phyloP scores from a whole-genome alignment of 1,140 invertebrate genomes.

The Caenorhabditis brenneri region DNA sequence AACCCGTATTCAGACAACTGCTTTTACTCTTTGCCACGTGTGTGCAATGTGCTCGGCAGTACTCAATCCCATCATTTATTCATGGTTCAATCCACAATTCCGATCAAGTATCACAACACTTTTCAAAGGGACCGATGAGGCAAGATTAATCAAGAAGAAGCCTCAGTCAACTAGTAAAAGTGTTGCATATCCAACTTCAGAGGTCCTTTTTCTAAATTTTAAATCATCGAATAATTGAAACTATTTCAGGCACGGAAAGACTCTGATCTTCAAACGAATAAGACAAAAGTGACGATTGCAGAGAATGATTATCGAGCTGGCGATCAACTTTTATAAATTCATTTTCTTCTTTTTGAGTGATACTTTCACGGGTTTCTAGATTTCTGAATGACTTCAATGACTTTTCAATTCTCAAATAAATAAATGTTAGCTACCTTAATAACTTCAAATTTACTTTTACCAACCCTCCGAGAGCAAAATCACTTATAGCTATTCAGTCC shows the following conservation, averaged over 20 bases:
- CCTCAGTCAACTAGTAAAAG: constrained; percentile 3
- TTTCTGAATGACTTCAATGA: too few relatives aligned
- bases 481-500: too few relatives aligned
- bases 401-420: too few relatives aligned
- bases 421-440: too few relatives aligned
- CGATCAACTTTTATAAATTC: not conserved
- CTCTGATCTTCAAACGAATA: not conserved
- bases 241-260: not conserved
- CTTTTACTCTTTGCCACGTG: constrained; percentile 74
- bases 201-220: not conserved
- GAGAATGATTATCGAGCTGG: constrained; percentile 30
- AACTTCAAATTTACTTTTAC: too few relatives aligned
- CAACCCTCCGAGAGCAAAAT: too few relatives aligned
- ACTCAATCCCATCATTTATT: constrained; percentile 75
- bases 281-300: constrained; percentile 15
- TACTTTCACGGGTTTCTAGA: not conserved
- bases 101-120: constrained; percentile 54
- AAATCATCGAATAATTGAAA: not conserved
- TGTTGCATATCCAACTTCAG: constrained; percentile 18
- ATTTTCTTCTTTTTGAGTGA: not conserved
- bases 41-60: constrained; percentile 75
- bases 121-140: constrained; percentile 16
- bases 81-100: constrained; percentile 73
- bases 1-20: constrained; percentile 43
- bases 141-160: constrained; percentile 18